These are phyloP conservation scores for Pseudochromis fuscus DNA, from an alignment of 2,797 vertebrate genomes.

Conservation along the genomic window DNA sequence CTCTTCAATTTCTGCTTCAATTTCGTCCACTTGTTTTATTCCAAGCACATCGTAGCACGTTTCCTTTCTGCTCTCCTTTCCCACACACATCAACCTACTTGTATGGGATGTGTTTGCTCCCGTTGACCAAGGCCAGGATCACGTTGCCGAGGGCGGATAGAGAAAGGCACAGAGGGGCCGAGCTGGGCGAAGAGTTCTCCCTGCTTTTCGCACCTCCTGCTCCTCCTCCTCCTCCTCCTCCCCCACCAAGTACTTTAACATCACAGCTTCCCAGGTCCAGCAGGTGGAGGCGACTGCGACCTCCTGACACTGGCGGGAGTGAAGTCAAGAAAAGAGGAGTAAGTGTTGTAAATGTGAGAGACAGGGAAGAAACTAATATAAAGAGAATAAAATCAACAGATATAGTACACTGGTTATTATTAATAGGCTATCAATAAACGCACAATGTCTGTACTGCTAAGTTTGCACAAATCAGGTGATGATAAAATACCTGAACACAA, in stretches of 20 bases:
- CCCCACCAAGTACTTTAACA: constrained; percentile 86
- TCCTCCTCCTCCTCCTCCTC: constrained; percentile 37
- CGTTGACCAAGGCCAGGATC: constrained; percentile 97
- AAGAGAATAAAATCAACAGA: not conserved
- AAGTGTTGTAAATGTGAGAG: not conserved
- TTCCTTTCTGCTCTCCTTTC: constrained; percentile 7
- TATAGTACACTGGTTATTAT: too few relatives aligned
- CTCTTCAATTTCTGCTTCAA: not conserved
- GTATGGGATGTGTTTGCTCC: constrained; percentile 99
- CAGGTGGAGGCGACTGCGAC: constrained; percentile 96
- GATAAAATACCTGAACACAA: not conserved
- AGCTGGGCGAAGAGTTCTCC: constrained; percentile 87
- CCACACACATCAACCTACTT: constrained; percentile 86
- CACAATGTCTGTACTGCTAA: not conserved
- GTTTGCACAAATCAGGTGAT: not conserved
- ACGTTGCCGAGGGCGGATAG: constrained; percentile 97
- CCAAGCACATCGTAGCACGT: constrained; percentile 1
- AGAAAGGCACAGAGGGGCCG: constrained; percentile 91
- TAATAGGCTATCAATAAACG: not conserved
- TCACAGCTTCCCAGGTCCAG: constrained; percentile 96
- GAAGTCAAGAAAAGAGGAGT: constrained; percentile 10
- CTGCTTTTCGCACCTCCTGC: constrained; percentile 82
- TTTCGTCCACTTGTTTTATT: constrained; percentile 22
- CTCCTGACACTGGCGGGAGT: constrained; percentile 92
- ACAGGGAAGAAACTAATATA: not conserved